Evolutionary conservation across 2,113 vertebrate genomes (phyloP), one percentile per base, ranked within the genome.

Genomic region (Megaleporinus macrocephalus): DNA sequence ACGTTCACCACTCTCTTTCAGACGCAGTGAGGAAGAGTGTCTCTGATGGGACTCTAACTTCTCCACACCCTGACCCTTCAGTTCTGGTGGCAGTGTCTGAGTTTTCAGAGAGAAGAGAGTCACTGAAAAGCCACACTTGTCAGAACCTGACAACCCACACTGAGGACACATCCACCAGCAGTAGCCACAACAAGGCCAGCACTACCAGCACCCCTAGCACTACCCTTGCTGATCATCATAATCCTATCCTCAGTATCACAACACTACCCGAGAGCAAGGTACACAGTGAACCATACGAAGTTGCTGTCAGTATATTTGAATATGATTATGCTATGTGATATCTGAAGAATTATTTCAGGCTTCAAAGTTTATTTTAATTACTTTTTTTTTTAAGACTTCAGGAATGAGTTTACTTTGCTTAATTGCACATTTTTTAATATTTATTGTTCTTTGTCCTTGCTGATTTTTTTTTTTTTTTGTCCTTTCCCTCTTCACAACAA

Each of bases 21-120:
- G 96, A 95, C 33, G 4, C 91, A 0, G 89, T 96, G 83, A 93
- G 96, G 62, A 95, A 94, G 83, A 96, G 96, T 9, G 89, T 96
- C 47, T 97, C 96, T 0, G 96, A 96, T 63, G 94, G 93, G 0
- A 90, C 92, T 5, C 90, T 97, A 78, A 89, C 80, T 41, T 93
- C 93, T 44, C 88, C 88, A 57, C 91, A 93, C 7, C 85, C 90
- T 1, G 92, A 93, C 85, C 90, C 92, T 71, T 89, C 90, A 12
- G 85, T 89, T 20, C 82, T 87, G n/a, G 51, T 62, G 0, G 78
- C 90, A 44, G n/a, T 84, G 0, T 73, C 74, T 0, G 82, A 88
- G 20, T 84, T 89, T 76, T 85, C 85, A 26, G 78, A 36, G 85
- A 88, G 89, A 83, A 89, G 84, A 4, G 91, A 94, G 68, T 92